A percentile compares a stretch with the other conserved stretches of the same genome.
phyloP scores from a whole-genome alignment of 1,140 invertebrate species.

The Acromyrmex heyeri region DNA sequence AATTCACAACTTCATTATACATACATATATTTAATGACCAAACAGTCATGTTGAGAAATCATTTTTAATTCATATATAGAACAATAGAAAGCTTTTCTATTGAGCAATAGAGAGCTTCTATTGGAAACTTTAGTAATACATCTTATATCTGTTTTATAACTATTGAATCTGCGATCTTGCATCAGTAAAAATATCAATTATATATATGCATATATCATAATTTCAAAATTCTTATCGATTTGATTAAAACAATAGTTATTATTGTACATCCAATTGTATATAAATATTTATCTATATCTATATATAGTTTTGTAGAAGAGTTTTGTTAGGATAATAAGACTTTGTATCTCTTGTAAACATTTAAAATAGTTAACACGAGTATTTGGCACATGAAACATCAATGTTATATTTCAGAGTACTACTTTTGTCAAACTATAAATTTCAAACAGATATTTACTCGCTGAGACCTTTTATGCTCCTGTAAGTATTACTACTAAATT shows the following conservation, averaged over 20 bases:
- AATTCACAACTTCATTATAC: slow-evolving; percentile 68
- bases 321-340: slow-evolving; percentile 60
- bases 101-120: slow-evolving; percentile 8
- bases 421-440: slow-evolving; percentile 74
- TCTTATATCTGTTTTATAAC: slow-evolving; percentile 60
- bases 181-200: slow-evolving; percentile 74
- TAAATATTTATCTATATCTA: slow-evolving; percentile 79
- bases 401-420: slow-evolving; percentile 75
- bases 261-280: slow-evolving; percentile 79
- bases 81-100: slow-evolving; percentile 28
- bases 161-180: slow-evolving; percentile 43
- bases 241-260: slow-evolving; percentile 67
- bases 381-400: slow-evolving; percentile 86
- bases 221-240: slow-evolving; percentile 62
- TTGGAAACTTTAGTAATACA: slow-evolving; percentile 56
- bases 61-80: slow-evolving; percentile 41
- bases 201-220: slow-evolving; percentile 61
- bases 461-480: slow-evolving; percentile 77
- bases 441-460: slow-evolving; percentile 69
- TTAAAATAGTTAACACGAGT: slow-evolving; percentile 84
- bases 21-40: slow-evolving; percentile 36
- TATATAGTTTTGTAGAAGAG: slow-evolving; percentile 55
- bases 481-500: slow-evolving; percentile 71
- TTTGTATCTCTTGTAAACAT: slow-evolving; percentile 80
- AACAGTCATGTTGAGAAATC: slow-evolving; percentile 43